Base-by-base conservation (phyloP, 2,797 vertebrate genomes). In the Ispidina lecontei region DNA sequence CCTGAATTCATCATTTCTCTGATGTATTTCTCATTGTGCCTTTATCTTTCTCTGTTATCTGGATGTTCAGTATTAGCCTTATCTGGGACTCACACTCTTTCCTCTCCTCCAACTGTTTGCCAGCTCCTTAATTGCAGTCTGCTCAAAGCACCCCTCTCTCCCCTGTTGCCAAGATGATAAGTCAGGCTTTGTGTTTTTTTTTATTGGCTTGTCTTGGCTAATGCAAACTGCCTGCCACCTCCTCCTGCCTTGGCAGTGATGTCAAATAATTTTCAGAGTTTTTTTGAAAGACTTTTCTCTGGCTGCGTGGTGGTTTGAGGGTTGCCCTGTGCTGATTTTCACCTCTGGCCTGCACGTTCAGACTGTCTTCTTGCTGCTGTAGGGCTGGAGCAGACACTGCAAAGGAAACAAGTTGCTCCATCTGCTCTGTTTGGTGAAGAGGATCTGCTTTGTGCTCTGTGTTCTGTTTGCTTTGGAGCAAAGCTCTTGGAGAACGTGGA, bases 71-170 rank as follows among this genome's bases (percentile, higher is more conserved):
- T 93, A 82, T 68, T 73, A 54, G 41, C 0, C 0, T 93, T 96
- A 94, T 94, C 93, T 94, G 94, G 10, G 16, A 74, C 90, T 93
- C 1, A 5, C 93, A 90, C 58, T 74, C 87, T 51, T 94, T 84
- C 62, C 91, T 91, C 74, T 91, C 68, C 65, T 92, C 68, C 74
- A 93, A 46, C 77, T 87, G 78, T 82, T 51, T 95, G 86, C 95
- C 94, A 94, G 86, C 58, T 94, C 64, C 82, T 84, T 92, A 93
- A 90, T 79, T 94, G 55, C 74, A 9, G 1, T 77, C 75, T 94
- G 80, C 71, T 79, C 25, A 92, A 90, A 92, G 68, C 69, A 79
- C 35, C 80, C 90, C 12, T 80, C 58, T 88, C 60, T 67, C 65
- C 65, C 54, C 68, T 74, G 46, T 54, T 93, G 91, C 93, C 84